phyloP scores from a whole-genome alignment of 2,797 vertebrate genomes.

The Acanthurus lineatus region DNA sequence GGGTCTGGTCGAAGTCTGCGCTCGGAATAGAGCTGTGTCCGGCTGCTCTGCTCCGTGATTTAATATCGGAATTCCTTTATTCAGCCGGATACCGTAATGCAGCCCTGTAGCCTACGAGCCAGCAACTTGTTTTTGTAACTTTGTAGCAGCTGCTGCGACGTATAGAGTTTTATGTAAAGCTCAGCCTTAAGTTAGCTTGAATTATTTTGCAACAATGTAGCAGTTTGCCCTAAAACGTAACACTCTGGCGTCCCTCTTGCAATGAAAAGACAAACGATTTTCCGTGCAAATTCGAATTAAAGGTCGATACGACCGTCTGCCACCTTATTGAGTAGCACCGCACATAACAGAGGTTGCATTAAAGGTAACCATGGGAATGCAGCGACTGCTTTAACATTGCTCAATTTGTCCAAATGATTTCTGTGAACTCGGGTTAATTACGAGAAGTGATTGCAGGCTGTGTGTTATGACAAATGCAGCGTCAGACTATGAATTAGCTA shows the following conservation, averaged over 20 bases:
- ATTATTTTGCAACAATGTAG: constrained; percentile 16
- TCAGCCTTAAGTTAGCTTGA: constrained; percentile 32
- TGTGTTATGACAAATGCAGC: constrained; percentile 38
- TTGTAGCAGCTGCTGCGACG: constrained; percentile 51
- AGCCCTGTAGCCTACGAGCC: constrained; percentile 32
- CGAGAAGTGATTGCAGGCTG: constrained; percentile 17
- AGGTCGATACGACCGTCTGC: constrained; percentile 48
- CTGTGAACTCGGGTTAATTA: constrained; percentile 17
- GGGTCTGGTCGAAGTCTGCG: constrained; percentile 62
- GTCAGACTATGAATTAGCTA: constrained; percentile 27
- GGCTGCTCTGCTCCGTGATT: constrained; percentile 48
- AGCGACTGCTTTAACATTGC: constrained; percentile 7
- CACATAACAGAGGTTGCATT: constrained; percentile 53
- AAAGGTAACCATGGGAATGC: constrained; percentile 33
- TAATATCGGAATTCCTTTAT: constrained; percentile 67
- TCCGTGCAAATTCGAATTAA: constrained; percentile 48
- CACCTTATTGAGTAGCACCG: constrained; percentile 35
- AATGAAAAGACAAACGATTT: constrained; percentile 36
- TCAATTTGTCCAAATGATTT: constrained; percentile 22
- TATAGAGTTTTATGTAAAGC: background rate
- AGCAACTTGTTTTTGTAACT: constrained; percentile 79
- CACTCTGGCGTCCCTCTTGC: background rate
- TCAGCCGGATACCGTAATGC: constrained; percentile 45
- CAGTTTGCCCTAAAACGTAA: constrained; percentile 7
- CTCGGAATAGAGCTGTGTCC: constrained; percentile 54